Evolutionary conservation across 2,113 vertebrate species (phyloP).

Genomic region (Tragulus kanchil): DNA sequence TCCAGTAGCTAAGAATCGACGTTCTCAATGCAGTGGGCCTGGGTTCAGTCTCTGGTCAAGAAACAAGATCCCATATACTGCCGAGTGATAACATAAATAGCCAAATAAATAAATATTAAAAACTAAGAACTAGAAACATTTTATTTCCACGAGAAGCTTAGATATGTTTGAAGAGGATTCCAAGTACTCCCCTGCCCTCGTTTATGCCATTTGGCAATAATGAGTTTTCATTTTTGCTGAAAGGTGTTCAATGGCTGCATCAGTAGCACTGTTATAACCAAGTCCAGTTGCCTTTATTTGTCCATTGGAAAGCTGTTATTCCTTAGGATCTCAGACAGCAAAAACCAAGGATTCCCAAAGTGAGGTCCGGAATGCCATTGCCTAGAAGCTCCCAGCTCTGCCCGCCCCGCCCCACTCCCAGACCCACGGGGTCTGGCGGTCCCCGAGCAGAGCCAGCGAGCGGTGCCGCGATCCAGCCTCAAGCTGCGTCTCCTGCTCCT

Average conservation of each 20-base stretch:
- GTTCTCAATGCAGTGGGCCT: not conserved
- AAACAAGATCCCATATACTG: not conserved
- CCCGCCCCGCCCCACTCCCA: too few species aligned
- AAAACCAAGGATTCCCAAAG: not conserved
- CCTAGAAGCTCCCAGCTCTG: too few species aligned
- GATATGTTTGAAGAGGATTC: not conserved
- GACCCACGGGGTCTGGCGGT: not conserved
- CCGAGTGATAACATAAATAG: too few species aligned
- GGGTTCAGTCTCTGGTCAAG: not conserved
- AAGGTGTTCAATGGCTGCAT: not conserved
- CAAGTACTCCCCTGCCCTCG: not conserved
- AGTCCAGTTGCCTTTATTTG: not conserved
- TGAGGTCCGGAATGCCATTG: not conserved
- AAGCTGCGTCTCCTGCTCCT: fast-evolving
- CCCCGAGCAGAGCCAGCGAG: fast-evolving
- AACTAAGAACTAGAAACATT: not conserved
- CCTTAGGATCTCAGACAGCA: not conserved
- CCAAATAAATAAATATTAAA: not conserved
- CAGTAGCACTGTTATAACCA: not conserved
- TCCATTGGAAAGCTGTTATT: not conserved
- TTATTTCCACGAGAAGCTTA: not conserved
- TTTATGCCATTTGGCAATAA: not conserved
- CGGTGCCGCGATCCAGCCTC: too few species aligned
- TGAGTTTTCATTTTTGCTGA: not conserved
- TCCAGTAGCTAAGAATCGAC: not conserved